These are phyloP conservation scores for Hypocryptadius cinnamomeus DNA, from an alignment of 2,113 vertebrate genomes.

Conservation along the genomic window DNA sequence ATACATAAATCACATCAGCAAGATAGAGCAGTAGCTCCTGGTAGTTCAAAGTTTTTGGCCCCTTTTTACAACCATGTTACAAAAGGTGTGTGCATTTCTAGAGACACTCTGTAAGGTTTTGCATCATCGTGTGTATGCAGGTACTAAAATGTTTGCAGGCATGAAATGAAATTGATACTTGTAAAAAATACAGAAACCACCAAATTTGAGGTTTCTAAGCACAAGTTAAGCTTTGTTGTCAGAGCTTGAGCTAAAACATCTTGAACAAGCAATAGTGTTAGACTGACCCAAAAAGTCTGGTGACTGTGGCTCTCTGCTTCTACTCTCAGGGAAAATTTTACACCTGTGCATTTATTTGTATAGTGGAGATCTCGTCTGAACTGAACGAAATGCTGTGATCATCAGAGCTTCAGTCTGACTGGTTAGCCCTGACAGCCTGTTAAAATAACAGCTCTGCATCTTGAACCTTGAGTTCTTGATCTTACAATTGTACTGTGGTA, in stretches of 20 bases:
- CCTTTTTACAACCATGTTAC: rapidly evolving
- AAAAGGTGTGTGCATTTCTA: not conserved
- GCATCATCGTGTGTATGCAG: not conserved
- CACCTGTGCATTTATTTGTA: not conserved
- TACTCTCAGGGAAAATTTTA: not conserved
- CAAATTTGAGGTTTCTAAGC: not conserved
- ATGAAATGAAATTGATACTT: not conserved
- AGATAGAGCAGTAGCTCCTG: not conserved
- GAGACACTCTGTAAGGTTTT: not conserved
- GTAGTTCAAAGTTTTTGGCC: not conserved
- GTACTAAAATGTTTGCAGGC: not conserved
- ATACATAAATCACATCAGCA: not conserved
- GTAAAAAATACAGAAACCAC: not conserved
- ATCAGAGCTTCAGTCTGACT: not conserved
- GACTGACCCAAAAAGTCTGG: not conserved
- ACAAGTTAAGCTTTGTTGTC: not conserved
- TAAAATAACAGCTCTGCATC: not conserved
- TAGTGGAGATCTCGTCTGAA: not conserved
- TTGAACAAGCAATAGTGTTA: not conserved
- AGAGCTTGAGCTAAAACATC: not conserved
- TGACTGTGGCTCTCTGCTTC: not conserved
- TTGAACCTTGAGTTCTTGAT: not conserved
- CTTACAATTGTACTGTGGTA: not conserved
- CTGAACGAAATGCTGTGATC: not conserved
- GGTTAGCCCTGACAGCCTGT: not conserved